Conservation (phyloP, 2,888 invertebrate species). For the Oligia fasciuncula region DNA sequence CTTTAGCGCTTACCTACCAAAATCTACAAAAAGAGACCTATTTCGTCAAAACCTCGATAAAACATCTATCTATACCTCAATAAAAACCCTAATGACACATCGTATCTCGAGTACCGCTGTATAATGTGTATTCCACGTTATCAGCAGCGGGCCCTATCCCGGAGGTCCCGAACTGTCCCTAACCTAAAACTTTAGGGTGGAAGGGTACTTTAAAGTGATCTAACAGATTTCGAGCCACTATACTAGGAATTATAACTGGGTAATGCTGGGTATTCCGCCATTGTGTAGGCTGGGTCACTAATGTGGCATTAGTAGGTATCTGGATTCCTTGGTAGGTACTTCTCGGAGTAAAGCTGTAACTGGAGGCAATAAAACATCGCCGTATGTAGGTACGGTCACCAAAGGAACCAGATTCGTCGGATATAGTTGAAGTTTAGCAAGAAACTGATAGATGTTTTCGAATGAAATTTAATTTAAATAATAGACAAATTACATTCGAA, state of each 20-base stretch:
- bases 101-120: constrained; percentile 57
- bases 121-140: constrained; percentile 71
- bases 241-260: constrained; percentile 69
- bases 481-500: too few relatives aligned
- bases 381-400: too few relatives aligned
- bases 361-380: not conserved
- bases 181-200: constrained; percentile 79
- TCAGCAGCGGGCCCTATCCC: constrained; percentile 68
- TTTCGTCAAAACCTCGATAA: not conserved
- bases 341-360: not conserved
- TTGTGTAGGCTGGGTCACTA: constrained; percentile 66
- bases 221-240: constrained; percentile 78
- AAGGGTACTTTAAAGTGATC: constrained; percentile 79
- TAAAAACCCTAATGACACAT: constrained; percentile 63
- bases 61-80: constrained; percentile 21
- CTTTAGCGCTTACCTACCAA: not conserved
- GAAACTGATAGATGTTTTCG: too few relatives aligned
- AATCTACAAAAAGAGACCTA: not conserved
- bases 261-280: constrained; percentile 68
- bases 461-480: too few relatives aligned
- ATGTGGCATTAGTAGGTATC: constrained; percentile 51
- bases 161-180: constrained; percentile 71
- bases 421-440: too few relatives aligned
- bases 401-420: too few relatives aligned
- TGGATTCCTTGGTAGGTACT: constrained; percentile 8